A percentile compares a stretch with the other conserved stretches of the same genome.
Evolutionary conservation across 2,888 invertebrate genomes (phyloP).

Genomic region (Andricus curvator): DNA sequence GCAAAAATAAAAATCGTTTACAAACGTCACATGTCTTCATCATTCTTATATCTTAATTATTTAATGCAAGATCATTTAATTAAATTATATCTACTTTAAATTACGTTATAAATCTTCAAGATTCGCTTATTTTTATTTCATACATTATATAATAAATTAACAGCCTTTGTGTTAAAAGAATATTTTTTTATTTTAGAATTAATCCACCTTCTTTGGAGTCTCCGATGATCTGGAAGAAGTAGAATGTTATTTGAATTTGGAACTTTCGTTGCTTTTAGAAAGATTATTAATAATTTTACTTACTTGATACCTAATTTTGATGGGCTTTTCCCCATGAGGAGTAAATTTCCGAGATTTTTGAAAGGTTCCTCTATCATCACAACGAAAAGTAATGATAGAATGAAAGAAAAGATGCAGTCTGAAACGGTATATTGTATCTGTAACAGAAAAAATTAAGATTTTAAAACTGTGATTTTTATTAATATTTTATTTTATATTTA

Average conservation of each 20-base stretch:
- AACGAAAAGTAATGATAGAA: neutral
- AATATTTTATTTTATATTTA: constrained; percentile 5
- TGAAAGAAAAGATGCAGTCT: neutral
- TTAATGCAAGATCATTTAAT: neutral
- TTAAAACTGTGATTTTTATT: neutral
- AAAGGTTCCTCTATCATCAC: constrained; percentile 8
- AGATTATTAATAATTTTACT: neutral
- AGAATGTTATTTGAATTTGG: neutral
- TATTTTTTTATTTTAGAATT: constrained; percentile 6
- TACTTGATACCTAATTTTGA: neutral
- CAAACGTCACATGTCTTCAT: constrained; percentile 15
- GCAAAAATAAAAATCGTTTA: constrained; percentile 3
- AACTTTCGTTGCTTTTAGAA: neutral
- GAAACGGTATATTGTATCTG: neutral
- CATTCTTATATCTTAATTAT: neutral
- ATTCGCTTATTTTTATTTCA: neutral
- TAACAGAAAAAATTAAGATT: neutral
- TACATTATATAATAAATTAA: constrained; percentile 18
- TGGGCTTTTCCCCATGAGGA: neutral
- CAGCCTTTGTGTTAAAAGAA: neutral
- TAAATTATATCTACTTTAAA: neutral
- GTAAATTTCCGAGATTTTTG: constrained; percentile 17
- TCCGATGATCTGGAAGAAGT: constrained; percentile 8
- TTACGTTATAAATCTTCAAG: neutral
- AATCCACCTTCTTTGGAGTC: constrained; percentile 11